phyloP scores from a whole-genome alignment of 2,113 vertebrate genomes.

The Tachysurus fulvidraco region DNA sequence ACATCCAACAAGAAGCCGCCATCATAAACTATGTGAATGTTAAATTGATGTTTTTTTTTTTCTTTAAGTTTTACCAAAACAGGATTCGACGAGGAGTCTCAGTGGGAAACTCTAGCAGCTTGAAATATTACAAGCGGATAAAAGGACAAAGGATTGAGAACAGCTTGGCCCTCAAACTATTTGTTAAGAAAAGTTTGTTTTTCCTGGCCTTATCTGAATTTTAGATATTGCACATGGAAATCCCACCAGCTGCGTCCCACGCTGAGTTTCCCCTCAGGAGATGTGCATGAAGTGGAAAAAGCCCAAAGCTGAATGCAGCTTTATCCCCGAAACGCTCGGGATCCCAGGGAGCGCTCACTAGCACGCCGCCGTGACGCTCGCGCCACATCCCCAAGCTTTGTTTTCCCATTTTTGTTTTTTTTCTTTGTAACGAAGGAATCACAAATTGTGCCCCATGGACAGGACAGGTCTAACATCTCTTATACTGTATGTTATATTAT shows the following conservation, averaged over 20 bases:
- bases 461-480: background rate
- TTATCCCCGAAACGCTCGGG: background rate
- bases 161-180: conserved; percentile 40
- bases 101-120: background rate
- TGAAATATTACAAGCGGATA: conserved; percentile 28
- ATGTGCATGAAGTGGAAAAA: background rate
- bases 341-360: background rate
- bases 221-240: conserved; percentile 18
- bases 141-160: conserved; percentile 14
- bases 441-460: background rate
- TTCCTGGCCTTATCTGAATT: conserved; percentile 44
- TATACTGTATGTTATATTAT: background rate
- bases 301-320: background rate
- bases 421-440: background rate
- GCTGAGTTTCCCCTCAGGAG: conserved; percentile 5
- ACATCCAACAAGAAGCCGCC: background rate
- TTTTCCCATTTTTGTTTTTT: background rate
- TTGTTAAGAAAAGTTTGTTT: conserved; percentile 45
- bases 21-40: background rate
- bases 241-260: conserved; percentile 23
- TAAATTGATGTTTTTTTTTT: background rate
- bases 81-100: background rate
- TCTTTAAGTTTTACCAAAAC: background rate
- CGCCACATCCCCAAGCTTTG: background rate
- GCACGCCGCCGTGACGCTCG: background rate